Conservation (phyloP, 2,797 vertebrate species). For the Perodicticus potto region DNA sequence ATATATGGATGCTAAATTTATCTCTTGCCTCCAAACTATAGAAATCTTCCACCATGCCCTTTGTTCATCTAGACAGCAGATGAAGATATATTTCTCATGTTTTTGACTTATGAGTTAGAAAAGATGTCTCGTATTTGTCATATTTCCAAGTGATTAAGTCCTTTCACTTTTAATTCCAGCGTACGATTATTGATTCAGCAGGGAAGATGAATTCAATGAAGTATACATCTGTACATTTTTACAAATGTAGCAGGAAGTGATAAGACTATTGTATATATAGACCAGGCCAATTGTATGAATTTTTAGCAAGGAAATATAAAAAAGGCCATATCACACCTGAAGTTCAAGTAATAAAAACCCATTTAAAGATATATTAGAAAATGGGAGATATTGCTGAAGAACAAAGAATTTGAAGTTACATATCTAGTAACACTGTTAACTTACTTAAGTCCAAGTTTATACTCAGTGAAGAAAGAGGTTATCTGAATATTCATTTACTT, state of each 20-base stretch:
- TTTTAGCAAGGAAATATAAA: slow-evolving; percentile 4
- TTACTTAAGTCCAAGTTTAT: background rate
- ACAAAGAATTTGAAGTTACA: background rate
- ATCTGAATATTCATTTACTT: background rate
- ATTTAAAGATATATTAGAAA: slow-evolving; percentile 31
- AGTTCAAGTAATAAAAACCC: background rate
- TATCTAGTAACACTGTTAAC: background rate
- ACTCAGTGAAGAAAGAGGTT: background rate
- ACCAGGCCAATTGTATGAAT: background rate
- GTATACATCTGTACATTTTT: background rate
- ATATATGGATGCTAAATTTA: background rate
- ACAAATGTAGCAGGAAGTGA: background rate
- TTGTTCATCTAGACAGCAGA: background rate
- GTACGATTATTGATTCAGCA: background rate
- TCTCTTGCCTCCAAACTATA: background rate
- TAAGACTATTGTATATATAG: background rate
- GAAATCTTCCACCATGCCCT: background rate
- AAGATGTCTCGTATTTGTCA: background rate
- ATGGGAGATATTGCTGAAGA: background rate
- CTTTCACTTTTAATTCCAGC: slow-evolving; percentile 48
- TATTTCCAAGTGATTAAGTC: slow-evolving; percentile 23
- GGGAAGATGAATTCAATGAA: background rate
- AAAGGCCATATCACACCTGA: background rate
- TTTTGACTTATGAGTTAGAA: background rate
- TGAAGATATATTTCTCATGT: background rate